Base-by-base conservation (phyloP, 1,140 invertebrate species). In the Diorhabda sublineata region DNA sequence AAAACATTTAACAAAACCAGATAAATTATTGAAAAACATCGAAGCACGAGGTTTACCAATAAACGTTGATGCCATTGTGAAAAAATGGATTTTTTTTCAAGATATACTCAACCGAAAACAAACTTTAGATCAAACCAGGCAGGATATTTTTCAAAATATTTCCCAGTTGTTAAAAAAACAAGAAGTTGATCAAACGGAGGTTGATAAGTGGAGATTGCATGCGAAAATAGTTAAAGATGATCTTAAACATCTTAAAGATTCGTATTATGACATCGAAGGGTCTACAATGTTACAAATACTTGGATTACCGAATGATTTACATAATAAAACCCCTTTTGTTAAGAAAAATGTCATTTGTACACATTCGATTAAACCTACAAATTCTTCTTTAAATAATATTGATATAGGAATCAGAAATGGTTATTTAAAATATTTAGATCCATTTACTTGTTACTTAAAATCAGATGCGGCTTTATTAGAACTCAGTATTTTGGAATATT, bases 401-500 rank as follows among this genome's bases (percentile, higher is more conserved):
- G 78, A 84, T 11, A 84, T 90, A 69, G 89, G 85, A 1, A 78
- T 75, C 71, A 69, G 80, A 26, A 75, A 84, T 5, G 79, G 84
- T 60, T 75, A 88, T 60, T 69, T 91, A n/a, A 81, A 88, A 43
- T 89, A 85, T 69, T 82, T 76, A 71, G 67, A 76, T 67, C 85
- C 85, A 67, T 80, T 84, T 59, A 84, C 83, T 67, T 89, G 85
- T 80, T 91, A 88, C 75, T 80, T 91, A 2, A 83, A 82, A 74
- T 84, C 86, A 26, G 83, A 88, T 71, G 87, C 86, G 6, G 88
- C 87, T 41, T 59, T 86, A 8, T 90, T 90, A 80, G 90, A 92
- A 82, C 77, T 87, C 4, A 83, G 82, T n/a, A 75, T 85, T 47
- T 79, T 87, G 58, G 83, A 88, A 73, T 85, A 82, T 72, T 83